A percentile compares a stretch with the other conserved stretches of the same genome.
Conservation (phyloP, 2,797 vertebrate genomes). For the Sebastiscus albofasciatus region DNA sequence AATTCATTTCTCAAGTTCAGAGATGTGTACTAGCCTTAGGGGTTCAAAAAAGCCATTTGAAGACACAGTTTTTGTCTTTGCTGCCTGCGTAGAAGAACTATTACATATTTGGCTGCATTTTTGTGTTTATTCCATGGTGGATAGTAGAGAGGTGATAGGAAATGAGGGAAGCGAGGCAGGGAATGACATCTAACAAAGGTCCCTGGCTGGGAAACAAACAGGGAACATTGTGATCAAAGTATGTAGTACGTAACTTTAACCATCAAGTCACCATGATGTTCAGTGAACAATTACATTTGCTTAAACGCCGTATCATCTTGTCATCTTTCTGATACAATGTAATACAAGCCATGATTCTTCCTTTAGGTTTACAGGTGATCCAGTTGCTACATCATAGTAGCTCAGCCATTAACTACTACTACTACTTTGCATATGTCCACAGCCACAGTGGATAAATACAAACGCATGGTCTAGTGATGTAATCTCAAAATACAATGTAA, state of each 20-base stretch:
- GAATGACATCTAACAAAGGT: background rate
- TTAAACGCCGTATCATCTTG: background rate
- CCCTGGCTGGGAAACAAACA: background rate
- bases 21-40: background rate
- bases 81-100: background rate
- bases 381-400: background rate
- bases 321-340: background rate
- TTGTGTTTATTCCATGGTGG: background rate
- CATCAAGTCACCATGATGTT: background rate
- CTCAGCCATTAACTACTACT: slow-evolving; percentile 52
- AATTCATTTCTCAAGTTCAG: slow-evolving; percentile 33
- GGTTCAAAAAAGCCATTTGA: background rate
- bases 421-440: background rate
- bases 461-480: background rate
- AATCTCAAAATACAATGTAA: background rate
- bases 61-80: background rate
- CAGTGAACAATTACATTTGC: background rate
- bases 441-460: background rate
- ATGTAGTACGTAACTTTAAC: background rate
- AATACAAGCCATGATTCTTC: slow-evolving; percentile 3
- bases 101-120: background rate
- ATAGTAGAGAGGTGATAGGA: background rate
- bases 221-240: background rate
- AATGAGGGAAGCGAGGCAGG: background rate
- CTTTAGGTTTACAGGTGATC: slow-evolving; percentile 8